Evolutionary conservation across 2,113 vertebrate genomes (phyloP).

Genomic region (Cavia aperea): DNA sequence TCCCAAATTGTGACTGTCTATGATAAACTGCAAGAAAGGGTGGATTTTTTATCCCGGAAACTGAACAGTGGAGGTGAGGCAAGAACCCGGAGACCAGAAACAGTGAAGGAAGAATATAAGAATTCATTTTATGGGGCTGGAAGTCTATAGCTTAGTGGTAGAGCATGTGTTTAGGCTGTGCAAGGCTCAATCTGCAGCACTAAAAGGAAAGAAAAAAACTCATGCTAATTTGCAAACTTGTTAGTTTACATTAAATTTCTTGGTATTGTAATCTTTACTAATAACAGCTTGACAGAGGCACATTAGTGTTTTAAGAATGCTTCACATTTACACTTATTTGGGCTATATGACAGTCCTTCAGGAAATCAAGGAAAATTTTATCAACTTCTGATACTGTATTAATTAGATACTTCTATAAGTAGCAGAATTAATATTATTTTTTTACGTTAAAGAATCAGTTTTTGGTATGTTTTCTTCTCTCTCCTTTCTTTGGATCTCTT

Average conservation of each 20-base stretch:
- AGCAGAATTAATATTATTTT: slow-evolving; percentile 25
- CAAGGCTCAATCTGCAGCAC: background rate
- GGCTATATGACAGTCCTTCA: background rate
- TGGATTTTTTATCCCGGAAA: slow-evolving; percentile 77
- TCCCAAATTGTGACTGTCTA: slow-evolving; percentile 87
- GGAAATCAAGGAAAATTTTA: background rate
- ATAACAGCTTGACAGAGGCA: background rate
- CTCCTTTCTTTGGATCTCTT: background rate
- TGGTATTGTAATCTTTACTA: background rate
- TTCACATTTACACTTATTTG: background rate
- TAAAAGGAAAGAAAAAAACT: background rate
- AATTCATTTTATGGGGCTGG: background rate
- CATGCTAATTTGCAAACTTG: background rate
- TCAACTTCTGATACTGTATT: background rate
- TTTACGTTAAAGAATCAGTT: background rate
- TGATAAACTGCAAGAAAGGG: slow-evolving; percentile 82
- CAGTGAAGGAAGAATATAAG: background rate
- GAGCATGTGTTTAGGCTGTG: background rate
- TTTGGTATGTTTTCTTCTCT: background rate
- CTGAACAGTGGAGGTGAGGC: slow-evolving; percentile 79
- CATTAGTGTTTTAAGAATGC: background rate
- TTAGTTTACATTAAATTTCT: background rate
- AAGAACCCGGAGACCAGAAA: background rate
- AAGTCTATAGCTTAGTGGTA: background rate
- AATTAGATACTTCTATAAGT: background rate